Percentiles rank a stretch among this genome's conserved stretches.
phyloP scores from a whole-genome alignment of 2,113 vertebrate species.

The Tetrao urogallus region DNA sequence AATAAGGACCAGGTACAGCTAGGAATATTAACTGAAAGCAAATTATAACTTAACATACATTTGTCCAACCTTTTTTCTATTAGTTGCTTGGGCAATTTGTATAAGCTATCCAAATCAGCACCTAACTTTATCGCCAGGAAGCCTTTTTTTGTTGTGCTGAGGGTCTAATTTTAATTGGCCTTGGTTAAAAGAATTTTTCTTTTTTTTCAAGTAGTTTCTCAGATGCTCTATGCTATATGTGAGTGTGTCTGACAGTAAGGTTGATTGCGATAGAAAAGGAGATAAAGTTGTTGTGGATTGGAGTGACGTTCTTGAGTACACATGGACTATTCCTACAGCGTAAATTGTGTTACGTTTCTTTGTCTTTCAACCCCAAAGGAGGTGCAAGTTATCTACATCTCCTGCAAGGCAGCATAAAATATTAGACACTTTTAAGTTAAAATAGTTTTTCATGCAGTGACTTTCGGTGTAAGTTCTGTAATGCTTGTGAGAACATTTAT shows the following conservation, averaged over 20 bases:
- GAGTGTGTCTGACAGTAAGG: too few species aligned
- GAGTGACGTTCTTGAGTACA: too few species aligned
- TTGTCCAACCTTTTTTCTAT: background rate
- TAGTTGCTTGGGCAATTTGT: background rate
- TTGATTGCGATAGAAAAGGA: too few species aligned
- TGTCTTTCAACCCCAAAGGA: background rate
- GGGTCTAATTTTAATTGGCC: background rate
- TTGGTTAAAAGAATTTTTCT: background rate
- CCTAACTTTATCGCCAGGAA: background rate
- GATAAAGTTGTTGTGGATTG: too few species aligned
- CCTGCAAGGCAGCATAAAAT: background rate
- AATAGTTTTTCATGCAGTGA: too few species aligned
- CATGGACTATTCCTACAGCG: too few species aligned
- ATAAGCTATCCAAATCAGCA: background rate
- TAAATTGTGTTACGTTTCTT: background rate
- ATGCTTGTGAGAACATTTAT: too few species aligned
- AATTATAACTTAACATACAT: background rate
- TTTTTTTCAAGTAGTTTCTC: background rate
- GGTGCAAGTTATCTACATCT: background rate
- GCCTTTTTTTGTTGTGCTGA: background rate
- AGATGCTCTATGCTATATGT: background rate
- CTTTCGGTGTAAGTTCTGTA: too few species aligned
- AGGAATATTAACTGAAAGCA: background rate
- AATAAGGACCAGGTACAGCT: background rate
- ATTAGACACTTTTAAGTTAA: too few species aligned